Evolutionary conservation across 2,888 invertebrate genomes (phyloP), one percentile per base, ranked within the genome.

Genomic region (Lordiphosa andalusiaca): DNA sequence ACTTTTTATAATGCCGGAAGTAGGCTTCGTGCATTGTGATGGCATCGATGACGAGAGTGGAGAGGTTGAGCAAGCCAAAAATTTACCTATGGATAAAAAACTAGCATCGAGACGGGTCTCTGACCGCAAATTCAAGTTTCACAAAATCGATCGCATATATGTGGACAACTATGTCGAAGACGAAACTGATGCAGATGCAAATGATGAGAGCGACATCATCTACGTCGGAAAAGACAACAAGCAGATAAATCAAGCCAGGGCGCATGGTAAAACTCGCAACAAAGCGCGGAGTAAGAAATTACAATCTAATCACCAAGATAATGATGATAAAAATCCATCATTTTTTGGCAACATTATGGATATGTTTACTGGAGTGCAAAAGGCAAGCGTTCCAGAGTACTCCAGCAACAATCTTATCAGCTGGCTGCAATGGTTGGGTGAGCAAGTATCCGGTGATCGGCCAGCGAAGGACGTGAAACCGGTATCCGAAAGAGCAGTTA

Each of bases 121-220:
- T 12, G 73, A 76, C 30, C 72, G 64, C 37, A 87, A 86, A 67
- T 86, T 87, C 47, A 87, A 87, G 66, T 88, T 88, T 74, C 87
- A 84, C 59, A 86, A 86, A 80, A 82, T 88, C 42, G 81, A 84
- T 55, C 86, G 44, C 33, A 33, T 86, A 51, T 70, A 73, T 38
- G 53, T 71, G 4, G 67, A 75, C 12, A 76, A 82, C 19, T 80
- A 73, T n/a, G 82, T 77, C 40, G 73, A 77, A 1, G 75, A 72
- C 30, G 65, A 67, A 10, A 67, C 61, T 2, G 71, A 63, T 6
- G 76, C 69, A 7, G 75, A 70, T 1, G 72, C 77, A 4, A 70
- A 75, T n/a, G 68, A 69, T 16, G 68, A 54, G 19, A 66, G 52
- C 10, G 61, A 54, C 6, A 68, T 30, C 9, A 7, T 9, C 9